A percentile compares a stretch with the other conserved stretches of the same genome.
Evolutionary conservation across 2,113 vertebrate genomes (phyloP).

Genomic region (Oxyruncus cristatus): DNA sequence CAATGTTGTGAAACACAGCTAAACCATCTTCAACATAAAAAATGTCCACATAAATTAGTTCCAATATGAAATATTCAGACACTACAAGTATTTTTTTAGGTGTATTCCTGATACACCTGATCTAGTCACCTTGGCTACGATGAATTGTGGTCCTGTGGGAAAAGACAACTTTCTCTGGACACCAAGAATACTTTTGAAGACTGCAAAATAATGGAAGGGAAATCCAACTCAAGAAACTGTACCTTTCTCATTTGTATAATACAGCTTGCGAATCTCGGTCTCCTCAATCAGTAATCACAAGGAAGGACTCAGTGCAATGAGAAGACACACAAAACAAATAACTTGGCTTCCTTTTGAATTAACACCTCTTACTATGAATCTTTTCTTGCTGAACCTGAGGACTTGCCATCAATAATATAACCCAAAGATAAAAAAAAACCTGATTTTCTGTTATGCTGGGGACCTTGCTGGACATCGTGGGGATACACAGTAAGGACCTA

Average conservation of each 20-base stretch:
- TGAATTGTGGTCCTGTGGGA: background rate
- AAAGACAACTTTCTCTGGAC: background rate
- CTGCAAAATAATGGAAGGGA: background rate
- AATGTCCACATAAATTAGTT: background rate
- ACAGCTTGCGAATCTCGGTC: background rate
- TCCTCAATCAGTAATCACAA: background rate
- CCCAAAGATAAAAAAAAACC: fast-evolving
- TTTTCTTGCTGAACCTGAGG: background rate
- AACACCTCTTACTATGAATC: background rate
- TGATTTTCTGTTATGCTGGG: background rate
- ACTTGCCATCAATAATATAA: background rate
- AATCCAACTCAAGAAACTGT: background rate
- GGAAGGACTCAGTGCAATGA: background rate
- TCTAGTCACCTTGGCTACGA: background rate
- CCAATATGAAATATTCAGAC: background rate
- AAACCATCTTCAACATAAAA: background rate
- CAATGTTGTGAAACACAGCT: background rate
- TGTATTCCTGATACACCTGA: background rate
- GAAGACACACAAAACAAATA: background rate
- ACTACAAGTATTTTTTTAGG: background rate
- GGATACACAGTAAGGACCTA: background rate
- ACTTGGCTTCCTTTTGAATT: background rate
- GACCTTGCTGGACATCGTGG: background rate
- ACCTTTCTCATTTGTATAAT: background rate
- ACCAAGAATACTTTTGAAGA: background rate